These are phyloP conservation scores for Drosophila seguyi DNA, from an alignment of 1,140 invertebrate species.

Conservation along the genomic window DNA sequence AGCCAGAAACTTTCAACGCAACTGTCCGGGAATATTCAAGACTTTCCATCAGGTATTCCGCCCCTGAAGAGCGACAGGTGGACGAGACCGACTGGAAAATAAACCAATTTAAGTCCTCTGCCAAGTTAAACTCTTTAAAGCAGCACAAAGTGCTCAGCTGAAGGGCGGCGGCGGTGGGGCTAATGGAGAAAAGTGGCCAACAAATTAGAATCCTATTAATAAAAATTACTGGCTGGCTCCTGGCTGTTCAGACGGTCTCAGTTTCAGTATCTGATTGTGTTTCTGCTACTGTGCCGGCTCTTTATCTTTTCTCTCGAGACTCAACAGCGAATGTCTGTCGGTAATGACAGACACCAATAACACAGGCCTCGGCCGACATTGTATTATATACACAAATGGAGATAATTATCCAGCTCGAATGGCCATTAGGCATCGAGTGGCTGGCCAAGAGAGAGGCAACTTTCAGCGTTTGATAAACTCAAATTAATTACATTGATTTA, in stretches of 20 bases:
- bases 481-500: constrained; percentile 83
- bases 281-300: constrained; percentile 1
- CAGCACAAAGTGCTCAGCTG: background rate
- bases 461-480: constrained; percentile 67
- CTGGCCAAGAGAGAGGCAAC: constrained; percentile 2
- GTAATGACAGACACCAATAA: constrained; percentile 59
- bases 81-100: background rate
- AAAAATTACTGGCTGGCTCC: constrained; percentile 58
- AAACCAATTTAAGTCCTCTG: constrained; percentile 16
- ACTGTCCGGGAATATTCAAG: constrained; percentile 49
- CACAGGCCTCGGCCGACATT: constrained; percentile 17
- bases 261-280: background rate
- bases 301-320: constrained; percentile 13
- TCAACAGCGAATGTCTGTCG: constrained; percentile 56
- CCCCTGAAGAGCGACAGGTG: constrained; percentile 30
- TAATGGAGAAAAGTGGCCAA: constrained; percentile 44
- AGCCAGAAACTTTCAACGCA: constrained; percentile 42
- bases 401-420: constrained; percentile 74
- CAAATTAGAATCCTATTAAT: constrained; percentile 73
- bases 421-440: constrained; percentile 57
- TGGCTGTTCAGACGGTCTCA: constrained; percentile 1
- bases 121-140: constrained; percentile 20
- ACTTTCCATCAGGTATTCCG: constrained; percentile 17
- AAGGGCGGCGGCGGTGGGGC: no score
- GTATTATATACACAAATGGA: constrained; percentile 53